Evolutionary conservation across 2,888 invertebrate species (phyloP).

Genomic region (Drosophila neonasuta): DNA sequence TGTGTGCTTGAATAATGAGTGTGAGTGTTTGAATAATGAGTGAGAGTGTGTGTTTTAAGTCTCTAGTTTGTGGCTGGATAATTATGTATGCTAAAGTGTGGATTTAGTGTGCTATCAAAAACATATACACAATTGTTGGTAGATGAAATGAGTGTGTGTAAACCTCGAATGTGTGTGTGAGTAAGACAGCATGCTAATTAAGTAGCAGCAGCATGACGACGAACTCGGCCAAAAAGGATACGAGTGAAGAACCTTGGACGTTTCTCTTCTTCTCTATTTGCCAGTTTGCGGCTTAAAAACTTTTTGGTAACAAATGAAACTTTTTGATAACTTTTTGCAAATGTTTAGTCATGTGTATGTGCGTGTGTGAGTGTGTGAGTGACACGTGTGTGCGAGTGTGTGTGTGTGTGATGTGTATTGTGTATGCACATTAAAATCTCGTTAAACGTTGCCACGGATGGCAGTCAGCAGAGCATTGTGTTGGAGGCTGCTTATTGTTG

Average conservation of each 20-base stretch:
- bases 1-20: neutral
- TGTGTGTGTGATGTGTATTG: conserved; percentile 8
- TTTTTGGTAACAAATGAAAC: conserved; percentile 39
- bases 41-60: conserved; percentile 1
- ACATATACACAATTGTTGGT: conserved; percentile 37
- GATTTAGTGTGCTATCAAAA: conserved; percentile 41
- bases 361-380: neutral
- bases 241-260: conserved; percentile 1
- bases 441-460: conserved; percentile 71
- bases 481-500: conserved; percentile 31
- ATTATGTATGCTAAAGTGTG: conserved; percentile 38
- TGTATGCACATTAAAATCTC: conserved; percentile 68
- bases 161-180: neutral
- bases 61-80: neutral
- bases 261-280: conserved; percentile 4
- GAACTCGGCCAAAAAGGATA: conserved; percentile 11
- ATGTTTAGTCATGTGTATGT: conserved; percentile 23
- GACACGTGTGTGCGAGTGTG: conserved; percentile 8
- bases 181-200: conserved; percentile 26
- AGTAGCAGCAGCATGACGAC: neutral
- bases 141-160: conserved; percentile 5
- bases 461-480: conserved; percentile 46
- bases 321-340: conserved; percentile 69
- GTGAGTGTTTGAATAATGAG: neutral
- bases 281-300: conserved; percentile 26